Evolutionary conservation across 2,888 invertebrate species (phyloP), one percentile per base, ranked within the genome.

Genomic region (Callimorpha dominula): DNA sequence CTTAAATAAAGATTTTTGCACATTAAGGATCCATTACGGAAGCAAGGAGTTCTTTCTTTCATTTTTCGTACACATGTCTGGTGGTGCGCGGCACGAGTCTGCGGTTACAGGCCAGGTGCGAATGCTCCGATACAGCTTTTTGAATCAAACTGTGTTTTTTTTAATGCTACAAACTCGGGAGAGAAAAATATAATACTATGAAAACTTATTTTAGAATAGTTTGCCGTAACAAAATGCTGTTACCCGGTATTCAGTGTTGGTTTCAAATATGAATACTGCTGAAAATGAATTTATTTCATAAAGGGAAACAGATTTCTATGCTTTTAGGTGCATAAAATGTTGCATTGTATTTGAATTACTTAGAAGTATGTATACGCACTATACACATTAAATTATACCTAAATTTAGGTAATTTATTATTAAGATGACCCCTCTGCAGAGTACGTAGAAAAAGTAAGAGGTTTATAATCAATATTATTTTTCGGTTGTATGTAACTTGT

Each of bases 101-200:
- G 85, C 75, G 81, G 85, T 80, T 77, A 77, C 81, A 72, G 72
- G 79, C 81, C 90, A 90, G 90, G 89, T 91, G 91, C 86, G 75
- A 88, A 86, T 77, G 76, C 85, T 83, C 80, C 88, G 84, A 89
- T 86, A 84, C 83, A 79, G 84, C 81, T 86, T 90, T 89, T 88
- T 89, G 81, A 84, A 81, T 79, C 77, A 79, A 88, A 83, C 80
- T 75, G 74, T 86, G 86, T 78, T 80, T 80, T 79, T 84, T 78
- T 74, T 65, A 65, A 70, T 49, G 40, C 63, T 77, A 60, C 76
- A 80, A 60, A 71, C 73, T 78, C 70, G 64, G 72, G 64, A 70
- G 73, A 49, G 69, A 65, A 79, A 79, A 82, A 83, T 82, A 73
- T 80, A 78, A 81, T 84, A 83, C 80, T 78, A 73, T 74, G 66